Conservation (phyloP, 2,888 invertebrate species). For the Acleris emargana region DNA sequence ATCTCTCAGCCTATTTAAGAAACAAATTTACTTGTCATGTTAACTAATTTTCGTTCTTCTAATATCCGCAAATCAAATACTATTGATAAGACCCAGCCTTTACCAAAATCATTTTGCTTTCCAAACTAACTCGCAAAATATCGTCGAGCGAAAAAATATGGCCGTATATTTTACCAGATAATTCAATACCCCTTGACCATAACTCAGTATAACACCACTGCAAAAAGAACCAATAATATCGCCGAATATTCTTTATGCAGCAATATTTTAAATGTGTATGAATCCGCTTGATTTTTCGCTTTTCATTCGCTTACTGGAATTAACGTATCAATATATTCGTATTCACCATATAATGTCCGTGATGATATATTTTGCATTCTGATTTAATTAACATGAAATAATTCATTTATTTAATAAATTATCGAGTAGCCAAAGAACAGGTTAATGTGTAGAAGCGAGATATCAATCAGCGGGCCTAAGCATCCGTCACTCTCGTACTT, state of each 20-base stretch:
- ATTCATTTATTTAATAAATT: too few relatives aligned
- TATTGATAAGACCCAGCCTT: constrained; percentile 8
- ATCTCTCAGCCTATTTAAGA: too few relatives aligned
- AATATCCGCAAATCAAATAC: neutral
- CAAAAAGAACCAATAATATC: constrained; percentile 39
- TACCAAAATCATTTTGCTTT: constrained; percentile 21
- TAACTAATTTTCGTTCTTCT: neutral
- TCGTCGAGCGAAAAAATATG: constrained; percentile 25
- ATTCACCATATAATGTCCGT: too few relatives aligned
- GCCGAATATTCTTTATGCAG: constrained; percentile 38
- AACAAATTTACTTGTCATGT: too few relatives aligned
- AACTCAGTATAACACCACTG: constrained; percentile 39
- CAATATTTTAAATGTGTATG: constrained; percentile 32
- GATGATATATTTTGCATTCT: too few relatives aligned
- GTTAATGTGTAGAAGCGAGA: too few relatives aligned
- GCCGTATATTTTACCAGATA: constrained; percentile 38
- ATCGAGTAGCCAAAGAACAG: too few relatives aligned
- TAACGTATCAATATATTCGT: neutral
- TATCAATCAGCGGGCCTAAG: too few relatives aligned
- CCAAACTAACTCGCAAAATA: constrained; percentile 26
- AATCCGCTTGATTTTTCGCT: constrained; percentile 6
- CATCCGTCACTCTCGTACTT: too few relatives aligned
- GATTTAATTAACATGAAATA: too few relatives aligned
- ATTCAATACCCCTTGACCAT: constrained; percentile 41
- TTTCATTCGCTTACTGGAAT: neutral